Percentiles rank a stretch among this genome's conserved stretches.
Conservation (phyloP, 2,888 invertebrate species). For the Stegophylla sp. region DNA sequence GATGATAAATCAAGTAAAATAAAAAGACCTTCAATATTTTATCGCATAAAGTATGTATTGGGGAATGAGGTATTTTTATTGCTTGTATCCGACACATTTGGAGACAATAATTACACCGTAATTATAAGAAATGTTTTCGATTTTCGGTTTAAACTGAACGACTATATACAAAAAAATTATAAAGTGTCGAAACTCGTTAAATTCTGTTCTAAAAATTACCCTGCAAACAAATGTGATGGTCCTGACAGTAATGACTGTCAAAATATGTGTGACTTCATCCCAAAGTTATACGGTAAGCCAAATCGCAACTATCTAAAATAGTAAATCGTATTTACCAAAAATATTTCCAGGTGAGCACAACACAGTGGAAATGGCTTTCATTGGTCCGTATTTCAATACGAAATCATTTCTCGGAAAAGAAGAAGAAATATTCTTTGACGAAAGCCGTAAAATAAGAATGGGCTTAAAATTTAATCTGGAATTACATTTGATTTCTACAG, state of each 20-base stretch:
- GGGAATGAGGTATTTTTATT: slow-evolving; percentile 3
- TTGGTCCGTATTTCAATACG: slow-evolving; percentile 5
- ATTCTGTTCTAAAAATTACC: background rate
- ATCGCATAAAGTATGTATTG: slow-evolving; percentile 17
- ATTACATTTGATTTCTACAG: background rate
- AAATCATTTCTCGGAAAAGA: background rate
- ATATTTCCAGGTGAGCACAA: background rate
- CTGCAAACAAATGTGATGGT: background rate
- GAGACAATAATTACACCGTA: background rate
- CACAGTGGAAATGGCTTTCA: background rate
- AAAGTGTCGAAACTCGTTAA: background rate
- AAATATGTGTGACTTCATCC: slow-evolving; percentile 20
- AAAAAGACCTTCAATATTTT: slow-evolving; percentile 7
- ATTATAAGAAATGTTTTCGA: background rate
- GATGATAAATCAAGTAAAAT: background rate
- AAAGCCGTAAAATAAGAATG: background rate
- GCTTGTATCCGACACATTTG: background rate
- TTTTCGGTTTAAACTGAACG: background rate
- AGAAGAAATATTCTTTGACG: background rate
- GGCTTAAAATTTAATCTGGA: slow-evolving; percentile 11
- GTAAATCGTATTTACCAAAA: background rate
- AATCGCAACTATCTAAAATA: background rate
- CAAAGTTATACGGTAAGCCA: slow-evolving; percentile 8
- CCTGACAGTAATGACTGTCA: slow-evolving; percentile 1
- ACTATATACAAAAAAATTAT: background rate